These are phyloP conservation scores for Bradypodion pumilum DNA, from an alignment of 2,797 vertebrate genomes.

Conservation along the genomic window DNA sequence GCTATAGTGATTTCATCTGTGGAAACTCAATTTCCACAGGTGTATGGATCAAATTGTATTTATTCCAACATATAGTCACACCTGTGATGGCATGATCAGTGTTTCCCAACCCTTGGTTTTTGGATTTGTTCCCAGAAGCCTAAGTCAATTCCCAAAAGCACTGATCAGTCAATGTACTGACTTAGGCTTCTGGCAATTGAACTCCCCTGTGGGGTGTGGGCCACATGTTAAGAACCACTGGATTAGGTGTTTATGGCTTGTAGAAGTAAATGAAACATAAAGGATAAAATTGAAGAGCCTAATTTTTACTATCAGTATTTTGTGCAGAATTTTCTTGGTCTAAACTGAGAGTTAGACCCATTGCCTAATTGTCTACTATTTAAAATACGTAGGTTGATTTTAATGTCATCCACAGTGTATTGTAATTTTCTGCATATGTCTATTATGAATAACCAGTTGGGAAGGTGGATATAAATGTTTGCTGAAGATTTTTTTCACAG, in stretches of 20 bases:
- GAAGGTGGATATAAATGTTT: background rate
- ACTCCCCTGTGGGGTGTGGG: too few species aligned
- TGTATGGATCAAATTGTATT: too few species aligned
- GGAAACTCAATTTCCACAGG: too few species aligned
- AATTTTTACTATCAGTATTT: background rate
- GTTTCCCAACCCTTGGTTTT: too few species aligned
- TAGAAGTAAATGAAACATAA: background rate
- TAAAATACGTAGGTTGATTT: background rate
- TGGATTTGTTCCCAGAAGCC: too few species aligned
- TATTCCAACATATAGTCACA: background rate
- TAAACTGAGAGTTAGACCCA: background rate
- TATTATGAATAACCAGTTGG: constrained; percentile 8
- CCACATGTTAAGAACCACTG: too few species aligned
- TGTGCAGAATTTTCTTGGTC: background rate
- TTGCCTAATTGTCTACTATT: background rate
- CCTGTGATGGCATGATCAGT: too few species aligned
- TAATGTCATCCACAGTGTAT: background rate
- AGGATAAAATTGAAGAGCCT: background rate
- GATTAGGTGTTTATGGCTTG: background rate
- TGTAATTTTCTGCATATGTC: background rate
- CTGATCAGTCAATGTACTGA: too few species aligned
- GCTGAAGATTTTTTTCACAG: background rate
- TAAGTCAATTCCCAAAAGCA: too few species aligned
- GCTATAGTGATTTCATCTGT: too few species aligned
- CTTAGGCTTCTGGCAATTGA: too few species aligned